Percentiles rank a stretch among this genome's conserved stretches.
These are phyloP conservation scores for Zaprionus vittiger DNA, from an alignment of 1,140 invertebrate genomes.

Conservation along the genomic window DNA sequence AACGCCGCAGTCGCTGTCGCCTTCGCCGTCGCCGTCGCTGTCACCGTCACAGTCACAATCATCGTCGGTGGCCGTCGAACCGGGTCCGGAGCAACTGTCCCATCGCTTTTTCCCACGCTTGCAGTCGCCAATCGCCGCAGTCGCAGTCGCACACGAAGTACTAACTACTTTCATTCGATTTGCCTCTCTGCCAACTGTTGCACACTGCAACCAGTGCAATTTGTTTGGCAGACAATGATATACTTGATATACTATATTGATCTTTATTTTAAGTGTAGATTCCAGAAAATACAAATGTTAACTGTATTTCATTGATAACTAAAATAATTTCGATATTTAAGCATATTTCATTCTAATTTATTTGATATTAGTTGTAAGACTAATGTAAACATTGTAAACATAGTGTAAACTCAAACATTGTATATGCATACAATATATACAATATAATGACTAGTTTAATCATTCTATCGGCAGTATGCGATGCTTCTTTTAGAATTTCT, in stretches of 20 bases:
- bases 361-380: background rate
- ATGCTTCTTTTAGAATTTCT: too few relatives aligned
- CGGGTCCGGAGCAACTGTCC: slow-evolving; percentile 30
- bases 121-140: slow-evolving; percentile 44
- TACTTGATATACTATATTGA: too few relatives aligned
- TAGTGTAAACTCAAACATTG: too few relatives aligned
- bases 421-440: too few relatives aligned
- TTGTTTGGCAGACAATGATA: background rate
- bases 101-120: slow-evolving; percentile 69
- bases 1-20: background rate
- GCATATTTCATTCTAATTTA: background rate
- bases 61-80: slow-evolving; percentile 38
- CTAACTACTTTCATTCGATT: slow-evolving; percentile 61
- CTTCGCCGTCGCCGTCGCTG: background rate
- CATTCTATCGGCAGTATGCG: too few relatives aligned
- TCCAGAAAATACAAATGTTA: background rate
- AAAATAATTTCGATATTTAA: background rate
- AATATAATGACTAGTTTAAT: too few relatives aligned
- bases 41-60: background rate
- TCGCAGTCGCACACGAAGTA: slow-evolving; percentile 59
- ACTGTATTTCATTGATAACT: too few relatives aligned
- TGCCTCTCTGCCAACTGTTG: slow-evolving; percentile 41
- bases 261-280: background rate
- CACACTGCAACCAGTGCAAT: slow-evolving; percentile 40
- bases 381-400: too few relatives aligned